Evolutionary conservation across 2,888 invertebrate species (phyloP), one percentile per base, ranked within the genome.

Genomic region (Entomobrya multifasciata): DNA sequence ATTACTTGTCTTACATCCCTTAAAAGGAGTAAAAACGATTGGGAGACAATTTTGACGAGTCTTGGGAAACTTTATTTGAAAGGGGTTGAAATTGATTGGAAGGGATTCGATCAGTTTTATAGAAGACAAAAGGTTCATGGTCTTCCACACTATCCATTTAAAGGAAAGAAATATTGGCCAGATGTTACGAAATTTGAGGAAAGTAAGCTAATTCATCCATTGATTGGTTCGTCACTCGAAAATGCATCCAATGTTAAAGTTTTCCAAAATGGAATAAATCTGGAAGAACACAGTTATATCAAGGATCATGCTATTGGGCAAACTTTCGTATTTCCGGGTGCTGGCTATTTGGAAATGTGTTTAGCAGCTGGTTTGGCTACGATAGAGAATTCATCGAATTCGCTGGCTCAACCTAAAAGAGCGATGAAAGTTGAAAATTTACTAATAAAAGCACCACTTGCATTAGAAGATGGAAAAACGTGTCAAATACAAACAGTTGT

Each of bases 141-240:
- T 5, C 72, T 89, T 17, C 89, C 89, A 0, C 80, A 77, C 11
- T 88, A 89, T 55, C 86, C 89, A 0, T 89, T 89, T 65, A 49
- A 60, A 11, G 20, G 87, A 20, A 84, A 88, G 52, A 84, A 77
- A 49, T 84, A 36, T 25, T 88, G 88, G 88, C 86, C 65, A n/a
- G 72, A 78, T 0, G 10, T 57, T 10, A 27, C 49, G 10, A 1
- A 27, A 6, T 0, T 3, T 0, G 25, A 15, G 0, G 47, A 20
- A n/a, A 49, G 25, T 41, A 22, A 36, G 30, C 41, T 57, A 8
- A 80, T 86, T 47, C 88, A 88, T 74, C 88, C 88, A 3, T 41
- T 88, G n/a, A 13, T 88, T 8, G 88, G 88, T 1, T 67, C 80
- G 0, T 0, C 6, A 1, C 27, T 88, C 22, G 55, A 80, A 30